Base-by-base conservation (phyloP, 92 coral and sea anemone species). In the Zoanthus gigantus region DNA sequence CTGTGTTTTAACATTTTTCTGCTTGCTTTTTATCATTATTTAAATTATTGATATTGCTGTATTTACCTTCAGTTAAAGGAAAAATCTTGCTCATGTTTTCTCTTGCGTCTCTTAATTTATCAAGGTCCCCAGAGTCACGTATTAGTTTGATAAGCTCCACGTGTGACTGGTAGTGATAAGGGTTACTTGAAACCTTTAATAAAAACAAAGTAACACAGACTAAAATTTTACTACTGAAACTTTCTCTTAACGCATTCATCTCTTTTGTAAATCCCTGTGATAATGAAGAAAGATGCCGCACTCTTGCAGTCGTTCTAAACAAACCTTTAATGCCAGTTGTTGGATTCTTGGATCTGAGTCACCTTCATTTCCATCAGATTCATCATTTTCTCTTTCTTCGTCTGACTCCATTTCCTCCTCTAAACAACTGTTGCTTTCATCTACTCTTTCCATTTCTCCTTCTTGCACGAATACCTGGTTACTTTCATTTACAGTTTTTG, bases 161-260 rank as follows among this genome's bases (percentile, higher is more conserved):
- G 77, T 97, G 98, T n/a, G 96, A 92, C 50, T 95, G 95, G 89
- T 97, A 97, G 77, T 96, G 94, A 75, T 92, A 96, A 15, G 99
- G 98, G 82, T 88, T 95, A 56, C 90, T 87, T 60, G 91, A 92
- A 76, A 95, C 92, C 98, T 94, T 81, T 8, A 48, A 84, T 75
- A 32, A 58, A 77, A 50, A 7, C 1, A 7, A 7, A 50, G 9
- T 4, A 7, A 50, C 9, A 50, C 56, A 50, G 5, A 50, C 0
- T 7, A 11, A 50, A 7, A 50, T 50, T 50, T 11, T 50, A 7
- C 9, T 47, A 47, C 5, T 4, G 8, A 47, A 50, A 7, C 56
- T 50, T 5, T 11, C 56, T 11, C 56, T 50, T 63, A 23, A 63
- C 1, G 15, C 30, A 63, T 37, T 37, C 42, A 4, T 63, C 71